Base-by-base conservation (phyloP, 1,140 invertebrate genomes). In the Eriocheir sinensis region DNA sequence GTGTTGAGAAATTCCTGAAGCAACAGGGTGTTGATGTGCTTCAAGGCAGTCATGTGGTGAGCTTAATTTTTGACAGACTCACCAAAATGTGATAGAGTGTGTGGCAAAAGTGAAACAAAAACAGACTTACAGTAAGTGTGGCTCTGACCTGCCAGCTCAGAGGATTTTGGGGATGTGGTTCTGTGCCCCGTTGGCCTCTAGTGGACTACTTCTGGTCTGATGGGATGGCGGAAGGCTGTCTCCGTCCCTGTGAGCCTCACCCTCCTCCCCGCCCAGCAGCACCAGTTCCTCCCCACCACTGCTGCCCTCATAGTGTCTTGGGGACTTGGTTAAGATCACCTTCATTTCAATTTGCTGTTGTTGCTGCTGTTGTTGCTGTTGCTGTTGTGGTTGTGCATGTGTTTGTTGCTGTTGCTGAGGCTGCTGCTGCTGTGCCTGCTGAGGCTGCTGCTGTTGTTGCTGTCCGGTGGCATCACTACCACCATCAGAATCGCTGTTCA, bases 401-500 rank as follows among this genome's bases (percentile, higher is more conserved):
- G n/a, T n/a, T 9, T 60, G 48, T 9, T 36, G 44, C 38, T 91
- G 60, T 32, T 79, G 32, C 21, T 91, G 53, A 36, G 79, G 80
- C 60, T 93, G 81, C 79, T 91, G 89, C 41, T 94, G 93, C 21
- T 60, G 44, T 0, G 80, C 27, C 32, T 94, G 94, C 44, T 94
- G 94, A n/a, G 60, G 93, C 30, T 94, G 94, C 36, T 85, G 79
- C 32, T 93, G 81, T 36, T 44, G 15, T 81, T 38, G 40, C 32
- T 32, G 60, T n/a, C 88, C 60, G 27, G 91, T 89, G n/a, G 91
- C 94, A 40, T 80, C 92, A 32, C 94, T 53, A 6, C 93, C 93
- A 2, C 93, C 93, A 41, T 94, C 94, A 0, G 94, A 94, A 30
- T 94, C 94, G 34, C 94, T 94, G 48, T 94, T 94, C 94, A 94